A percentile compares a stretch with the other conserved stretches of the same genome.
These are phyloP conservation scores for Philaenus spumarius DNA, from an alignment of 1,140 invertebrate genomes.

Conservation along the genomic window DNA sequence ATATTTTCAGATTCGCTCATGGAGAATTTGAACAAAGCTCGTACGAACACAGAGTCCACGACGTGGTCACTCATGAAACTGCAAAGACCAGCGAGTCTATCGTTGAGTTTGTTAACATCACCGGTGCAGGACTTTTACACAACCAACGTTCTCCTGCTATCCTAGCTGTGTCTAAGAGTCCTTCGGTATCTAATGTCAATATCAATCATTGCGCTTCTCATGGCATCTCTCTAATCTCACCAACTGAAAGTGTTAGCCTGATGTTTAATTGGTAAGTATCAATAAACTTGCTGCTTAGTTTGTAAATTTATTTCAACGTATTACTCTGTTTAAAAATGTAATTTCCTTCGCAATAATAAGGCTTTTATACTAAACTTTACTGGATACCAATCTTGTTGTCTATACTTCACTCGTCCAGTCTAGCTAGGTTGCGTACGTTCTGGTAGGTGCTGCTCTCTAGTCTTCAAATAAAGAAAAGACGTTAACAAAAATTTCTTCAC, in stretches of 20 bases:
- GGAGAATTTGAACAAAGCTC: constrained; percentile 81
- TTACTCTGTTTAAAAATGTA: not conserved
- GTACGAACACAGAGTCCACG: constrained; percentile 74
- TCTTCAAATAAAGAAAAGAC: no score
- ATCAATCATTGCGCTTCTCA: constrained; percentile 81
- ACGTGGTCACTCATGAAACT: constrained; percentile 66
- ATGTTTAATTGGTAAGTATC: constrained; percentile 41
- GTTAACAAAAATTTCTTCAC: no score
- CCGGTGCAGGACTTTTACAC: constrained; percentile 93
- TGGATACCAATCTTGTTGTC: no score
- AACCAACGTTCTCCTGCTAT: constrained; percentile 91
- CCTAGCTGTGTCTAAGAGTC: constrained; percentile 80
- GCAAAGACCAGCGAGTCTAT: constrained; percentile 60
- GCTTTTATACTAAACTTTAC: no score
- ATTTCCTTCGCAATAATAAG: no score
- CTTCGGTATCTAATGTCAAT: constrained; percentile 72
- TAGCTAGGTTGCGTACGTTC: no score
- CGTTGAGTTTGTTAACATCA: constrained; percentile 78
- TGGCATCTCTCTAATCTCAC: constrained; percentile 87
- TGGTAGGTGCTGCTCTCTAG: no score
- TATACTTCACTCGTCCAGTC: no score
- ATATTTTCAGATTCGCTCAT: constrained; percentile 65
- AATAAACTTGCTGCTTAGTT: not conserved
- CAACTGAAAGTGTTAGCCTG: constrained; percentile 54
- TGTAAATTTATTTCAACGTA: not conserved